phyloP scores from a whole-genome alignment of 2,113 vertebrate genomes.

The Crotalus horridus region DNA sequence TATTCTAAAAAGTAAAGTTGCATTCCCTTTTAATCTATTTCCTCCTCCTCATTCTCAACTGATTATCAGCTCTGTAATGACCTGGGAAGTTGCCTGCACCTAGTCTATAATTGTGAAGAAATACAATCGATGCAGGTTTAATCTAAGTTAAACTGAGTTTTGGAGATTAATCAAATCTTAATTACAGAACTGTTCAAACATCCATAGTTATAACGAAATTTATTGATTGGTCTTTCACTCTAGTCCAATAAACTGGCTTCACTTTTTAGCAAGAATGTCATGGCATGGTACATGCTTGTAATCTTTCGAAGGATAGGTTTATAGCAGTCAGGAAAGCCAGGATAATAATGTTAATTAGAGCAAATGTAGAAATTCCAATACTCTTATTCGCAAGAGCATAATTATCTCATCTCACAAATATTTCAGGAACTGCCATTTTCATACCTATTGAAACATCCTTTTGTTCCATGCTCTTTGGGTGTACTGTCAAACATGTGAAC shows the following conservation, averaged over 20 bases:
- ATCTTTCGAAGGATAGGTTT: conserved; percentile 54
- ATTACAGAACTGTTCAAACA: conserved; percentile 64
- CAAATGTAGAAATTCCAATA: conserved; percentile 47
- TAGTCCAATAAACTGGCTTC: conserved; percentile 53
- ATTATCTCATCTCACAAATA: conserved; percentile 11
- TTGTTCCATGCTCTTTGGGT: not conserved
- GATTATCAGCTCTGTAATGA: conserved; percentile 1
- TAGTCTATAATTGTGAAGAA: conserved; percentile 54
- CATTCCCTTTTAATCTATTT: not conserved
- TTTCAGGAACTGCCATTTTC: not conserved
- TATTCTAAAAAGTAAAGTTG: not conserved
- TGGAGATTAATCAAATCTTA: conserved; percentile 70
- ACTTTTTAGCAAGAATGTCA: conserved; percentile 59
- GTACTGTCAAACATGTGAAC: not conserved
- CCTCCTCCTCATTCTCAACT: not conserved
- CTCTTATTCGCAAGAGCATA: conserved; percentile 31
- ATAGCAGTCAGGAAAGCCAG: conserved; percentile 34
- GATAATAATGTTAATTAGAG: conserved; percentile 60
- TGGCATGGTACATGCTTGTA: conserved; percentile 54
- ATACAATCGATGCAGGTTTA: conserved; percentile 62
- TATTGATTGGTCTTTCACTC: conserved; percentile 42
- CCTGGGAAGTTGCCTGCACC: conserved; percentile 44
- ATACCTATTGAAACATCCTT: not conserved
- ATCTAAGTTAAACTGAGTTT: conserved; percentile 65
- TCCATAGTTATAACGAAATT: conserved; percentile 58